Base-by-base conservation (phyloP, 2,113 vertebrate species). In the Donacobius atricapilla region DNA sequence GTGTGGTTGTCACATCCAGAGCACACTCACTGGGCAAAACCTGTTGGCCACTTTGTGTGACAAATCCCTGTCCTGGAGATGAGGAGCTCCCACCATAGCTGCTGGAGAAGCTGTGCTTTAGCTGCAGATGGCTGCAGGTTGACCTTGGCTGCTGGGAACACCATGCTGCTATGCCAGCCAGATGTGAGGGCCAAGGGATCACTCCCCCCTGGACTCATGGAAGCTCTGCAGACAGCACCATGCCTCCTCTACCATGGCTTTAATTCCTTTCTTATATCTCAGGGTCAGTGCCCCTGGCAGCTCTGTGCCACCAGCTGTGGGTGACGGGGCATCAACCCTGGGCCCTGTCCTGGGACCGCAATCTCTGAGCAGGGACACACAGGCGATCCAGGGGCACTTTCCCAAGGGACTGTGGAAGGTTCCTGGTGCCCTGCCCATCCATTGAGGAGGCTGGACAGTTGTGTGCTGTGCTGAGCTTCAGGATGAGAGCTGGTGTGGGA, bases 31-130 rank as follows among this genome's bases (percentile, higher is more conserved):
- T 3, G 47, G 30, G 30, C 33, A 42, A 18, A 63, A 54, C 75
- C 87, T 71, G n/a, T 0, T 0, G 1, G 54, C 23, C 47, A 28
- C 4, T 33, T 8, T 11, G 48, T 0, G 1, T 30, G 78, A 65
- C 50, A 61, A 10, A 76, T 24, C 45, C 47, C 31, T 35, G 47
- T 40, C 51, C 58, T 16, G 2, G 19, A 15, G 39, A 7, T 6
- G 14, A 64, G 69, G 8, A 76, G 40, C 39, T 80, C n/a, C 50
- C 50, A 37, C 11, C 7, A 2, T 0, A 33, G 47, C 68, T 66
- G 33, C 18, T 27, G 50, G 83, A 50, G 37, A 14, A 80, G 58
- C 61, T 51, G 63, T 30, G 66, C 50, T 70, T 30, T 9, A 33
- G 47, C 70, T 85, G 44, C 57, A 66, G 80, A 5, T 48, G 39